Evolutionary conservation across 2,888 invertebrate genomes (phyloP), one percentile per base, ranked within the genome.

Genomic region (Pollenia angustigena): DNA sequence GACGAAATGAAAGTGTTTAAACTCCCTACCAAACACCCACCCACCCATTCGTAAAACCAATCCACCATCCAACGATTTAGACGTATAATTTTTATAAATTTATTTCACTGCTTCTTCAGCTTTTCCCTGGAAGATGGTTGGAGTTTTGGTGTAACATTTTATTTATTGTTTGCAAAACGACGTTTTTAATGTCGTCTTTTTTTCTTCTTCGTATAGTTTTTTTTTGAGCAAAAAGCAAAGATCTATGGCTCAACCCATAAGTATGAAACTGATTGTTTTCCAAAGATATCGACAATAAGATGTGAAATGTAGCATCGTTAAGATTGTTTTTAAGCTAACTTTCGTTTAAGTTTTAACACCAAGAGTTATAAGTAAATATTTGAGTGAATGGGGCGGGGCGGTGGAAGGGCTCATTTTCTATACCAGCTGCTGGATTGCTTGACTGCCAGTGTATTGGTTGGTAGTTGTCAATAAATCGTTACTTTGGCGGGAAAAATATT

Each of bases 401-500:
- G 48, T 52, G n/a, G 42, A 42, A 32, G 76, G 64, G 54, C 40
- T 40, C 72, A 52, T 16, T 50, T 14, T 14, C 14, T 12, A 42
- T 48, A 56, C 69, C 82, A 82, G 69, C 69, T 76, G 75, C 52
- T 54, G 54, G 40, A 16, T 75, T 9, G 46, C 76, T 32, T 32
- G 18, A 71, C 62, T 82, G 78, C 56, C 64, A 60, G 74, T 75
- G 76, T 76, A 64, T 64, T 78, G 62, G 40, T 64, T n/a, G 54
- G 68, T 48, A 80, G 60, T 90, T 92, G 93, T 93, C 93, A 93
- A 93, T 93, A 93, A 93, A 93, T 93, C 93, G 92, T 92, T 89
- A 87, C 90, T 88, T 90, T 90, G 88, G 90, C 89, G 89, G 87
- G 87, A 87, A 84, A 79, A 68, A 68, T 74, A 69, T 76, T 79